Evolutionary conservation across 2,113 vertebrate species (phyloP).

Genomic region (Grus americana): DNA sequence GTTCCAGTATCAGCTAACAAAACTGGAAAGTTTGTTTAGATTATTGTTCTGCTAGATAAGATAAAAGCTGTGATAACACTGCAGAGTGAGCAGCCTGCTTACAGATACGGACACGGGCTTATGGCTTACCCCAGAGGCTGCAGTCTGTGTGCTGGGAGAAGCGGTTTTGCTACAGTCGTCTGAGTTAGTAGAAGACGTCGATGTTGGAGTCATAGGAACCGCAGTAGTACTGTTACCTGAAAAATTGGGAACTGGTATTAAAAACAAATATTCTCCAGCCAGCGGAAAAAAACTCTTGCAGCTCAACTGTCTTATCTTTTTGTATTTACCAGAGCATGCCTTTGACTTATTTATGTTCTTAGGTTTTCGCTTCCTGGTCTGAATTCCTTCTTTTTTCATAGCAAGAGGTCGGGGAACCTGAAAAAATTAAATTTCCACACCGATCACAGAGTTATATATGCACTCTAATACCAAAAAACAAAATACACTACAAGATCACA

Average conservation of each 20-base stretch:
- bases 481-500: background rate
- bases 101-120: background rate
- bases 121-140: conserved; percentile 85
- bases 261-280: background rate
- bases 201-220: conserved; percentile 96
- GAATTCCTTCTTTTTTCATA: conserved; percentile 99
- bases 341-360: conserved; percentile 97
- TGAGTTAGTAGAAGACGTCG: conserved; percentile 94
- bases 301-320: background rate
- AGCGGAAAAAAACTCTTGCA: background rate
- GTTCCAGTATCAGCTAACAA: conserved; percentile 73
- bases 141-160: conserved; percentile 86
- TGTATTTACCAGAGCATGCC: conserved; percentile 87
- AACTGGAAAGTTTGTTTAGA: conserved; percentile 78
- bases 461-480: background rate
- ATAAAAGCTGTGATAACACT: conserved; percentile 76
- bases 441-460: background rate
- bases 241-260: conserved; percentile 19
- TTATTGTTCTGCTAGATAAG: conserved; percentile 79
- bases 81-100: conserved; percentile 12
- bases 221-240: conserved; percentile 89
- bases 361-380: conserved; percentile 98
- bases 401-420: conserved; percentile 96
- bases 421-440: conserved; percentile 21
- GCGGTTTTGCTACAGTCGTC: conserved; percentile 94